phyloP scores from a whole-genome alignment of 2,113 vertebrate genomes.

The Charina bottae region DNA sequence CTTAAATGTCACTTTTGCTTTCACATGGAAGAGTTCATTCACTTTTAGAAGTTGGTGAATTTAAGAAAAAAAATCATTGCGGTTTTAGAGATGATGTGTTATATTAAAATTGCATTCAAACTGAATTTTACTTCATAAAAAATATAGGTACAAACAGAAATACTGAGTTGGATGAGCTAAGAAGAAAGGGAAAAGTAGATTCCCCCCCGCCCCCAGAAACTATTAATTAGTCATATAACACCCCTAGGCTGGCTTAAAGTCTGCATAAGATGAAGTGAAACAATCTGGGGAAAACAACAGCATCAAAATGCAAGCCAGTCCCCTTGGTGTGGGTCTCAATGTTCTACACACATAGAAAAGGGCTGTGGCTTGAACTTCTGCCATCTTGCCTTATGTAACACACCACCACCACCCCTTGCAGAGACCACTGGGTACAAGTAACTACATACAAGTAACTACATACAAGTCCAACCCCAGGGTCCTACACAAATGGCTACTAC shows the following conservation, averaged over 20 bases:
- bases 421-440: not conserved
- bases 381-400: not conserved
- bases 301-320: not conserved
- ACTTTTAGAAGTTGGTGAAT: slow-evolving; percentile 41
- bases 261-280: not conserved
- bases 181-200: slow-evolving; percentile 56
- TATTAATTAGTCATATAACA: slow-evolving; percentile 4
- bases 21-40: slow-evolving; percentile 42
- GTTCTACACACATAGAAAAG: not conserved
- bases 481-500: not conserved
- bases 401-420: not conserved
- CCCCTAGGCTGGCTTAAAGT: not conserved
- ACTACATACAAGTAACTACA: not conserved
- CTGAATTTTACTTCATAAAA: slow-evolving; percentile 45
- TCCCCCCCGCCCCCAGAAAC: slow-evolving; percentile 60
- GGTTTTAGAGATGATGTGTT: slow-evolving; percentile 37
- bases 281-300: not conserved
- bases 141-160: slow-evolving; percentile 65
- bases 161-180: slow-evolving; percentile 56
- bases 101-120: slow-evolving; percentile 52
- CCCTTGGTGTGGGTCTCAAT: not conserved
- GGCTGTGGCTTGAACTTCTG: not conserved
- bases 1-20: slow-evolving; percentile 40
- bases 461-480: not conserved
- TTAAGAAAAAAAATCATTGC: not conserved